Base-by-base conservation (phyloP, 2,113 vertebrate species). In the Arvicanthis niloticus region DNA sequence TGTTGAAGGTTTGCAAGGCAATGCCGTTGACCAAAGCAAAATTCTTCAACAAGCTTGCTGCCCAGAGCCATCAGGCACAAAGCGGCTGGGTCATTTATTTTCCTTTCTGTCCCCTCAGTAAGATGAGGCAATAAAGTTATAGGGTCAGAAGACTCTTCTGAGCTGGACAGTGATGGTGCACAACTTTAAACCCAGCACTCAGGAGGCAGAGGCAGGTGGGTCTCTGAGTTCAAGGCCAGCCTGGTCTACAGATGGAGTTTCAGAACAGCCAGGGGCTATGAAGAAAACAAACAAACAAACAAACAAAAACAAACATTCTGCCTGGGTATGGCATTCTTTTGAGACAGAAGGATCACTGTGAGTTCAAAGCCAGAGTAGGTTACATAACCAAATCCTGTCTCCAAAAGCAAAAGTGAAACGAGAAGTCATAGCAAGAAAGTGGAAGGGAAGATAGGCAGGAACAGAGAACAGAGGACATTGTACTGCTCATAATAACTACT, bases 31-130 rank as follows among this genome's bases (percentile, higher is more conserved):
- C 82, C 58, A 42, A 48, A 11, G 29, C 77, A 73, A 67, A 31
- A 53, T 37, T 51, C 24, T 22, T 22, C 89, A 67, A 48, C 40
- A 45, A 7, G 24, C 9, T 19, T 34, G n/a, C 21, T 15, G 12
- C 0, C 1, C 4, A 75, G 88, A 68, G 24, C 12, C 15, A 2
- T 19, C 0, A 3, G 40, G 48, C 12, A 48, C 11, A 8, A 7
- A 0, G 15, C 16, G n/a, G 15, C 31, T 37, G 37, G 90, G 21
- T 5, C 31, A 13, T 62, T 73, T 40, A 37, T 21, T 92, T 68
- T 45, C 22, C 37, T 16, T 45, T 19, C 31, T 65, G 31, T 1
- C 60, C 62, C 42, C 17, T 78, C 24, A 26, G 45, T 37, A 78
- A 80, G 37, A 19, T 65, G 82, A 45, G 58, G 78, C 15, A 73